Evolutionary conservation across 2,113 vertebrate genomes (phyloP).

Genomic region (Cygnus buccinator): DNA sequence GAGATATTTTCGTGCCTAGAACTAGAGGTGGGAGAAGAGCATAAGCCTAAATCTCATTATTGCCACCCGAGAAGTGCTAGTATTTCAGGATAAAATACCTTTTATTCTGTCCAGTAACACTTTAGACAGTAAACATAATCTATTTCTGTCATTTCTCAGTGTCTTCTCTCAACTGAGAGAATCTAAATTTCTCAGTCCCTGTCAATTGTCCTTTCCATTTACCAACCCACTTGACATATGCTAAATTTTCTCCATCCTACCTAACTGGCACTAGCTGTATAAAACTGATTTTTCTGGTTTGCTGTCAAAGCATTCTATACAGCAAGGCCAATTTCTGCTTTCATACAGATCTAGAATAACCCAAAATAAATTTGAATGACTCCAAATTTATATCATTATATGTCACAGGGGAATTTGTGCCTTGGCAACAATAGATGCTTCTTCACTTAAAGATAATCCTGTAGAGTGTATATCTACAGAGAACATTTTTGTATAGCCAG

Average conservation of each 20-base stretch:
- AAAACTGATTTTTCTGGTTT: not conserved
- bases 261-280: not conserved
- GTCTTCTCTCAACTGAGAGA: not conserved
- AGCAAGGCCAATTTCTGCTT: not conserved
- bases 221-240: conserved; percentile 4
- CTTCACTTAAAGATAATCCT: not conserved
- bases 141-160: not conserved
- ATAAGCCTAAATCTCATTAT: not conserved
- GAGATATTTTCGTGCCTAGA: rapidly evolving
- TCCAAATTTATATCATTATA: not conserved
- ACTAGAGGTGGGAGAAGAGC: not conserved
- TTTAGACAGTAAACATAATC: not conserved
- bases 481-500: not conserved
- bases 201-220: conserved; percentile 14
- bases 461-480: not conserved
- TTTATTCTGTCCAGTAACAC: not conserved
- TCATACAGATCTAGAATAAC: not conserved
- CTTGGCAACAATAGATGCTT: not conserved
- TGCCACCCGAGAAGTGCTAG: not conserved
- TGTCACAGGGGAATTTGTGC: not conserved
- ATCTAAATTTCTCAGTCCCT: not conserved
- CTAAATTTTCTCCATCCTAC: not conserved
- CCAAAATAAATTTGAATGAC: not conserved
- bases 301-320: not conserved
- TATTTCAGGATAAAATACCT: not conserved